Evolutionary conservation across 2,888 invertebrate species (phyloP).

Genomic region (Troides oblongomaculatus): DNA sequence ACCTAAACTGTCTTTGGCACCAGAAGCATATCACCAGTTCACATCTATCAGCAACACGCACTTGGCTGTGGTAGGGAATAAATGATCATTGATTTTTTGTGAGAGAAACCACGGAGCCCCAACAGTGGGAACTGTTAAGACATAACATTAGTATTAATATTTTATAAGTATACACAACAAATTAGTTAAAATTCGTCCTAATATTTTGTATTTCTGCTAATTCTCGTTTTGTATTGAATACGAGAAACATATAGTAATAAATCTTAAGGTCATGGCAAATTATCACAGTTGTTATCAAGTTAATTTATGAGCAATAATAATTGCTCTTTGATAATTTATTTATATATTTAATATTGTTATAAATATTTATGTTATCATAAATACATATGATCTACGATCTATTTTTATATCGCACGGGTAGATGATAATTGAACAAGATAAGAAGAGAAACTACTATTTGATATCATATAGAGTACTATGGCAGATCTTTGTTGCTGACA

Average conservation of each 20-base stretch:
- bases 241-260: background rate
- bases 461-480: too few species aligned
- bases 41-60: too few species aligned
- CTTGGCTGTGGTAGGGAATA: too few species aligned
- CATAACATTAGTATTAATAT: too few species aligned
- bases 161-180: background rate
- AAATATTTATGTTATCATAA: background rate
- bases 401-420: background rate
- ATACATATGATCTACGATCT: background rate
- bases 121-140: too few species aligned
- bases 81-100: too few species aligned
- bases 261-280: conserved; percentile 1
- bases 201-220: background rate
- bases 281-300: conserved; percentile 6
- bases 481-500: too few species aligned
- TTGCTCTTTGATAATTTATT: background rate
- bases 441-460: too few species aligned
- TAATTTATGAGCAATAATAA: background rate
- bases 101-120: too few species aligned
- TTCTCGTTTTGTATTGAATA: background rate
- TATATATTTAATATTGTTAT: background rate
- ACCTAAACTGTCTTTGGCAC: too few species aligned
- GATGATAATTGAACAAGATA: background rate
- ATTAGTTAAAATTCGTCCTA: background rate
- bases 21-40: too few species aligned